Conservation (phyloP, 2,797 vertebrate genomes). For the Cheracebus regulus region DNA sequence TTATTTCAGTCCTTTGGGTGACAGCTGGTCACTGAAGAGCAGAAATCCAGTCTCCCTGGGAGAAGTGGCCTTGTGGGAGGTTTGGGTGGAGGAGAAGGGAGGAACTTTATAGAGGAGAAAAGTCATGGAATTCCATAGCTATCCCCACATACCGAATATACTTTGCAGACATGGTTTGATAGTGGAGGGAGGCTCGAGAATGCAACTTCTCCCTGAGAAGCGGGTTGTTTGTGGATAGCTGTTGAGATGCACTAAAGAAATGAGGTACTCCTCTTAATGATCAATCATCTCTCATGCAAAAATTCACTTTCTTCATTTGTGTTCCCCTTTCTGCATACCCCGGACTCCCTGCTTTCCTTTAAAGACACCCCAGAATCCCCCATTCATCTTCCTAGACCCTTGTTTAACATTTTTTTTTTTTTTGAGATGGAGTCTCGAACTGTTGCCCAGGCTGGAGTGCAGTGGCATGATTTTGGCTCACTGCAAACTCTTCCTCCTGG, state of each 20-base stretch:
- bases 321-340: background rate
- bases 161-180: background rate
- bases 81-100: background rate
- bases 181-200: background rate
- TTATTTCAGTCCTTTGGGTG: constrained; percentile 62
- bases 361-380: background rate
- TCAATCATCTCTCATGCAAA: background rate
- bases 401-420: background rate
- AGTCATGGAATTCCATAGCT: background rate
- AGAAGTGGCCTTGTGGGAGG: constrained; percentile 48
- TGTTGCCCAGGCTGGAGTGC: too few species aligned
- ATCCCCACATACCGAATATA: background rate
- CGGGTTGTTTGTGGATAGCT: background rate
- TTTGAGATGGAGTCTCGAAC: too few species aligned
- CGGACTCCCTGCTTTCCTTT: background rate
- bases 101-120: background rate
- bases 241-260: background rate
- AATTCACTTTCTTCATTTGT: background rate
- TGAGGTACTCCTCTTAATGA: background rate
- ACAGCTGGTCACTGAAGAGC: constrained; percentile 34
- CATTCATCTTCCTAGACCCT: background rate
- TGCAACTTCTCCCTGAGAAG: background rate
- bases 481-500: too few species aligned
- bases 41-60: background rate
- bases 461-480: too few species aligned